Evolutionary conservation across 2,113 vertebrate genomes (phyloP), one percentile per base, ranked within the genome.

Genomic region (Leptosomus discolor): DNA sequence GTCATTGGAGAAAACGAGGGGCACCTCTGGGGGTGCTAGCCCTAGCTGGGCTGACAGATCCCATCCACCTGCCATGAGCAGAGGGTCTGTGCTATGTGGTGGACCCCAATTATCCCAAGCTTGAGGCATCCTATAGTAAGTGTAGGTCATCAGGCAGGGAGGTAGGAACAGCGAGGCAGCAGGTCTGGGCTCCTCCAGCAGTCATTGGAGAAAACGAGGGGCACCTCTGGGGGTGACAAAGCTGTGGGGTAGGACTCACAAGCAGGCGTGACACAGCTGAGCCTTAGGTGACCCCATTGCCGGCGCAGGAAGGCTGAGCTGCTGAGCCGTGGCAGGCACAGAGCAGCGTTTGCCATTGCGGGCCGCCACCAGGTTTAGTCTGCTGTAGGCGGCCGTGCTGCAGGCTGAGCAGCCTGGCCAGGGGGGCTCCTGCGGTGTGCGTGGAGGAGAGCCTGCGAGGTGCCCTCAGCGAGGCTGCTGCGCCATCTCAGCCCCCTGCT

Each of bases 401-500:
- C 41, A 5, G 17, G 32, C 34, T 19, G 60, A 32, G 53, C 9
- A 23, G 53, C 69, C 6, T 41, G 56, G 56, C 45, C 27, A 5
- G 23, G 15, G 24, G 16, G 26, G 61, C 24, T 76, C 16, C 79
- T 26, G 54, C 16, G 45, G 15, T 46, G 45, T 46, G 14, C 45
- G 20, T 7, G 12, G 45, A 16, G 45, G 45, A 46, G 16, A 32
- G 24, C 29, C 41, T 13, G 18, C 6, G 2, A 43, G 43, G 16
- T 8, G 51, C 43, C 34, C 51, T 45, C 27, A 23, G 57, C 3
- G 2, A 45, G 34, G 74, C 36, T 29, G 23, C 57, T 2, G 2
- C 0, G 2, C 37, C 2, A 0, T 11, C 51, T 11, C 3, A 8
- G 34, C 19, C 51, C 17, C 36, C 17, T 26, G 37, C 58, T 45